These are phyloP conservation scores for Dicrurus megarhynchus DNA, from an alignment of 2,113 vertebrate genomes.

Conservation along the genomic window DNA sequence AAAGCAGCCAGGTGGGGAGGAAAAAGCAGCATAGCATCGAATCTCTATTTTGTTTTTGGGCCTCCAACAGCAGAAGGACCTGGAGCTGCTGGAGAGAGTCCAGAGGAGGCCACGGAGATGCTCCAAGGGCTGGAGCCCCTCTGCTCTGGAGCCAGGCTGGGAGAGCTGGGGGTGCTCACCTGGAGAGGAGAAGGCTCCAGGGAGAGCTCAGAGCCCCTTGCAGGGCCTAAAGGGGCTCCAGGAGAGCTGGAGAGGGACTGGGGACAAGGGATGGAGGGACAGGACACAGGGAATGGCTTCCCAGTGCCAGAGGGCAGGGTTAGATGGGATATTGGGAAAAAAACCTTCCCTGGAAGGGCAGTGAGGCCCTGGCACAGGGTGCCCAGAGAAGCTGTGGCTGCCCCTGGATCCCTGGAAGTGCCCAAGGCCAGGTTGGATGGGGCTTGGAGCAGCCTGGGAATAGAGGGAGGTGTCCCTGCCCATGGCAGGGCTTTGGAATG, in stretches of 20 bases:
- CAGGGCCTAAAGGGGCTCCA: not conserved
- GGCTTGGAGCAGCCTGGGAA: rapidly evolving
- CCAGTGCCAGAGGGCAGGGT: rapidly evolving
- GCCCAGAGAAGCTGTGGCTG: not conserved
- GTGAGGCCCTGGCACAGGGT: rapidly evolving
- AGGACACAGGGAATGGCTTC: rapidly evolving
- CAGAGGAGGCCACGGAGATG: rapidly evolving
- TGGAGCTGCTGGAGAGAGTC: not conserved
- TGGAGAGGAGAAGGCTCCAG: not conserved
- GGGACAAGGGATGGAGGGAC: rapidly evolving
- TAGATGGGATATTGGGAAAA: rapidly evolving
- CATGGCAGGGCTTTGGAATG: rapidly evolving
- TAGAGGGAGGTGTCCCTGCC: rapidly evolving
- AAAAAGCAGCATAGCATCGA: not conserved
- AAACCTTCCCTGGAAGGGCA: rapidly evolving
- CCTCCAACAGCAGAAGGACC: not conserved
- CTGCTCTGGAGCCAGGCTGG: not conserved
- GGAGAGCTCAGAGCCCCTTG: rapidly evolving
- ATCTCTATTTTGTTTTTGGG: not conserved
- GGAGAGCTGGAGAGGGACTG: not conserved
- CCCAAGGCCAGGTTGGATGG: rapidly evolving
- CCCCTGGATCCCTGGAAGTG: not conserved
- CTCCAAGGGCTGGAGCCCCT: not conserved
- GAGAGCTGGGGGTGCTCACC: not conserved
- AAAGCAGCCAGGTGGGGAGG: not conserved